phyloP scores from a whole-genome alignment of 2,888 invertebrate species.

The Julus scanicus region DNA sequence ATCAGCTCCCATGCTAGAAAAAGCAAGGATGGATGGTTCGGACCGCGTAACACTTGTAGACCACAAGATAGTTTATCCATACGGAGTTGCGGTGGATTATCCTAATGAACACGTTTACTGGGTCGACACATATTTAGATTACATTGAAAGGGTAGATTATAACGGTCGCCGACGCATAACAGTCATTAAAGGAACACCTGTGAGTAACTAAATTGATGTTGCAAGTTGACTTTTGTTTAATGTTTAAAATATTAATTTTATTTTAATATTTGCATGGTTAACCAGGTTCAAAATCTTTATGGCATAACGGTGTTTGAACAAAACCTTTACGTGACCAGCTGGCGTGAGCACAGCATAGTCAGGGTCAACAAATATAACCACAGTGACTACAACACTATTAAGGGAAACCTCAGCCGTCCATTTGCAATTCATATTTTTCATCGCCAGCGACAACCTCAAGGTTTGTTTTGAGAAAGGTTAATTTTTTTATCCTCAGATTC shows the following conservation, averaged over 20 bases:
- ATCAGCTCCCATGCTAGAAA: constrained; percentile 73
- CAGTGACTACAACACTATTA: constrained; percentile 67
- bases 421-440: constrained; percentile 79
- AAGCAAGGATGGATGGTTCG: constrained; percentile 76
- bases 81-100: constrained; percentile 78
- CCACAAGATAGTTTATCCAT: constrained; percentile 80
- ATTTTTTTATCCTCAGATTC: neutral
- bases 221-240: too few species aligned
- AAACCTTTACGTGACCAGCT: constrained; percentile 78
- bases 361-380: constrained; percentile 72
- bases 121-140: constrained; percentile 84
- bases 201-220: constrained; percentile 62
- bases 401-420: constrained; percentile 71
- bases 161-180: constrained; percentile 76
- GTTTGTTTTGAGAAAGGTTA: constrained; percentile 64
- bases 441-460: constrained; percentile 79
- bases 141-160: constrained; percentile 82
- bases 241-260: neutral
- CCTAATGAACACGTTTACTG: constrained; percentile 79
- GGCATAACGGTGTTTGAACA: constrained; percentile 80
- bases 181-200: constrained; percentile 70
- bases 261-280: constrained; percentile 52
- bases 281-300: constrained; percentile 75
- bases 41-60: constrained; percentile 73
- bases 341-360: constrained; percentile 75